Percentiles rank a stretch among this genome's conserved stretches.
These are phyloP conservation scores for Drosophila mayaguana DNA, from an alignment of 2,888 invertebrate genomes.

Conservation along the genomic window DNA sequence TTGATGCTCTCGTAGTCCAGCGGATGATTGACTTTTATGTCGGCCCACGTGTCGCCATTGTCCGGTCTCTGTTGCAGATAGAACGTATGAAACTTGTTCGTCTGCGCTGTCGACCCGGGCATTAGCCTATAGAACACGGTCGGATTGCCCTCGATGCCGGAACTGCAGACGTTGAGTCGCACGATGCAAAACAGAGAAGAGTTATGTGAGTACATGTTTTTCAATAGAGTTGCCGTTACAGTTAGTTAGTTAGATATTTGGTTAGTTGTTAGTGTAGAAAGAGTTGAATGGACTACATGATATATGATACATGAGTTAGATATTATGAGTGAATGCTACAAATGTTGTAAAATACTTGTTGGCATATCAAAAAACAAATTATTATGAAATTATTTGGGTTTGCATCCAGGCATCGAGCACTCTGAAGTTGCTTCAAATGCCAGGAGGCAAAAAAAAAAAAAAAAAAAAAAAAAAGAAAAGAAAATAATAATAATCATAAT, in stretches of 20 bases:
- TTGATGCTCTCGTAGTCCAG: slow-evolving; percentile 97
- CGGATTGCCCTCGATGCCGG: slow-evolving; percentile 97
- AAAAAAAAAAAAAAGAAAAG: not conserved
- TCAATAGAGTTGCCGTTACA: not conserved
- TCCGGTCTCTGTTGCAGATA: slow-evolving; percentile 97
- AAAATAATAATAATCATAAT: no score
- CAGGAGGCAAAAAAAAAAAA: slow-evolving; percentile 15
- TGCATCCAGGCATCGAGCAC: not conserved
- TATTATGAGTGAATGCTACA: slow-evolving; percentile 38
- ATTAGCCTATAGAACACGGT: slow-evolving; percentile 97
- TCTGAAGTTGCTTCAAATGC: not conserved
- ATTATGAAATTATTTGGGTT: slow-evolving; percentile 12
- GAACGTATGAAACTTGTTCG: slow-evolving; percentile 97
- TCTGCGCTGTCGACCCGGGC: slow-evolving; percentile 98
- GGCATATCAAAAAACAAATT: slow-evolving; percentile 46
- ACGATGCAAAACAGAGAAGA: not conserved
- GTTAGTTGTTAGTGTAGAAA: slow-evolving; percentile 38
- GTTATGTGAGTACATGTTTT: slow-evolving; percentile 34
- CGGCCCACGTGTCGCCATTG: slow-evolving; percentile 97
- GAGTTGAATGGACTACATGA: slow-evolving; percentile 57
- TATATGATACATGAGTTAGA: slow-evolving; percentile 12
- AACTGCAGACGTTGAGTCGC: slow-evolving; percentile 87
- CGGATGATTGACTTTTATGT: slow-evolving; percentile 98
- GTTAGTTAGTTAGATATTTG: not conserved
- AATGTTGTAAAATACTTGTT: slow-evolving; percentile 23